Evolutionary conservation across 2,113 vertebrate genomes (phyloP).

Genomic region (Platysteira castanea): DNA sequence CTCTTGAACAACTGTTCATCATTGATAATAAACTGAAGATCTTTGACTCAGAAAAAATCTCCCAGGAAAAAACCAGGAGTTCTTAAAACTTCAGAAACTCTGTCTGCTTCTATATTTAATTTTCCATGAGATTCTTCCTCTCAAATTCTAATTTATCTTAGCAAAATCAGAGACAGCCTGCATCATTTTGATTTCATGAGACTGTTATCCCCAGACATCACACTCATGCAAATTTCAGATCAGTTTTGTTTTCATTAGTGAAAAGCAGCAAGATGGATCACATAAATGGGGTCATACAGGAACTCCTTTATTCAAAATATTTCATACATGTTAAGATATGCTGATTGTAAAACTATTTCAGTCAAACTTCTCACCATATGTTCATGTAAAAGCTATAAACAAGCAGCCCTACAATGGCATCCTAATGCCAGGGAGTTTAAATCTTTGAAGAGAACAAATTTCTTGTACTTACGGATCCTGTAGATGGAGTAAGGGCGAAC

Average conservation of each 20-base stretch:
- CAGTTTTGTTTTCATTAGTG: conserved; percentile 47
- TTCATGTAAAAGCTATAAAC: neutral
- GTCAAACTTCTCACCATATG: neutral
- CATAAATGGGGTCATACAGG: neutral
- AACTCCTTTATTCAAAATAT: conserved; percentile 9
- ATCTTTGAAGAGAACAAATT: conserved; percentile 23
- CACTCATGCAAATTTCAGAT: conserved; percentile 48
- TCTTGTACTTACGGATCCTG: conserved; percentile 21
- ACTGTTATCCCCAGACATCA: neutral
- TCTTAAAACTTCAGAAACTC: conserved; percentile 37
- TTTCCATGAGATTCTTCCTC: conserved; percentile 26
- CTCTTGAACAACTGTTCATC: neutral
- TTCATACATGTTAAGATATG: neutral
- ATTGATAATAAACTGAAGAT: conserved; percentile 18
- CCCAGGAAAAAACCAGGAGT: conserved; percentile 18
- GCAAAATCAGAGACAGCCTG: neutral
- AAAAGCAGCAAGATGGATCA: neutral
- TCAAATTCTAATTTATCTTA: neutral
- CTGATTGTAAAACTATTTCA: neutral
- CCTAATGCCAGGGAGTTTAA: neutral
- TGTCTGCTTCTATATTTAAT: neutral
- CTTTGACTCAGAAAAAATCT: conserved; percentile 29
- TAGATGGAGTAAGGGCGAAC: neutral
- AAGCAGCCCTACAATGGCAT: neutral
- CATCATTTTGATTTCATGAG: conserved; percentile 48